phyloP scores from a whole-genome alignment of 2,113 vertebrate species.

The Mystacornis crossleyi region DNA sequence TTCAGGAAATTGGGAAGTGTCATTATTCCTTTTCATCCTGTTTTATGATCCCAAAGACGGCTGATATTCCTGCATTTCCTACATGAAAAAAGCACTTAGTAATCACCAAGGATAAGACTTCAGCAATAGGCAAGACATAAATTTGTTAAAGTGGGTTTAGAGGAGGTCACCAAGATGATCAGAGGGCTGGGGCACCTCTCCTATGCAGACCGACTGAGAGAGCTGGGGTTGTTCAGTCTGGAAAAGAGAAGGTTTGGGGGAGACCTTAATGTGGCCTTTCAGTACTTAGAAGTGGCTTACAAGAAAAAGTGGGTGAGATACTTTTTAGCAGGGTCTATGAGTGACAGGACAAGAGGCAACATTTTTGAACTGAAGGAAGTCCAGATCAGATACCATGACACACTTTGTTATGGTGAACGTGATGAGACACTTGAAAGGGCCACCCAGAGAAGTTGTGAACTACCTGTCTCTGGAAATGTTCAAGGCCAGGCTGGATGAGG shows the following conservation, averaged over 20 bases:
- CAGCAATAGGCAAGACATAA: not conserved
- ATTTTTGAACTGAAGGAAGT: not conserved
- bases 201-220: not conserved
- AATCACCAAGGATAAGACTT: not conserved
- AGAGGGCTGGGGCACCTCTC: not conserved
- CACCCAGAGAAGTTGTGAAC: not conserved
- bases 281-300: not conserved
- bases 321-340: accelerated
- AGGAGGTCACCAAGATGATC: not conserved
- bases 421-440: not conserved
- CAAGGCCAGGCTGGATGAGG: not conserved
- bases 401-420: not conserved
- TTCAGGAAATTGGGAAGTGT: not conserved
- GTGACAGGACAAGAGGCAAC: not conserved
- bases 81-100: not conserved
- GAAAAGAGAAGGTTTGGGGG: not conserved
- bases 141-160: not conserved
- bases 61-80: not conserved
- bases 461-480: not conserved
- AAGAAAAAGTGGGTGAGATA: not conserved
- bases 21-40: not conserved
- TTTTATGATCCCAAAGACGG: not conserved
- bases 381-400: not conserved
- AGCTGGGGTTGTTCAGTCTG: not conserved
- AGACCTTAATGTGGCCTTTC: not conserved